Evolutionary conservation across 2,113 vertebrate genomes (phyloP).

Genomic region (Equus przewalskii): DNA sequence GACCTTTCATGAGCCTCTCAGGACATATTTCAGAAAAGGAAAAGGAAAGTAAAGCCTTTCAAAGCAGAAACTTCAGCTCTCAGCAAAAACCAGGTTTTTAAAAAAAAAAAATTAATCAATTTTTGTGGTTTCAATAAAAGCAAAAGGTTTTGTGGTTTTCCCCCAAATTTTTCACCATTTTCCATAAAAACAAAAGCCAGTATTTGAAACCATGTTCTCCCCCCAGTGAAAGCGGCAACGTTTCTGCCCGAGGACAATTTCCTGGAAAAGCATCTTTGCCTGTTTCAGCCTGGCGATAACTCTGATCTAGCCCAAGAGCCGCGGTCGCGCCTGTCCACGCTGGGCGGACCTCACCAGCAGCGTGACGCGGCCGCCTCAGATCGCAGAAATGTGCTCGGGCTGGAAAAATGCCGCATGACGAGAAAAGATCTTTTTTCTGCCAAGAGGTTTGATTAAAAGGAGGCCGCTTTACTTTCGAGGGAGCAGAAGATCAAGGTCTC

Average conservation of each 20-base stretch:
- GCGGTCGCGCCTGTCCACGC: rapidly evolving
- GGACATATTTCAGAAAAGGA: constrained; percentile 39
- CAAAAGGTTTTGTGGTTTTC: constrained; percentile 79
- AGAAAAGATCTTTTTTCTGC: not conserved
- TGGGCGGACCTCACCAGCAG: not conserved
- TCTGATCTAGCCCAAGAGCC: not conserved
- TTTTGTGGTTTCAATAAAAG: constrained; percentile 82
- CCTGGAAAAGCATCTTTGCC: not conserved
- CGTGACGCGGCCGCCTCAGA: not conserved
- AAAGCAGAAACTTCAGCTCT: constrained; percentile 76
- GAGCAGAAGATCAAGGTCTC: not conserved
- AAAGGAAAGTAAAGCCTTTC: constrained; percentile 52
- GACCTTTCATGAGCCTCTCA: constrained; percentile 77
- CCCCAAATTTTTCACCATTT: constrained; percentile 78
- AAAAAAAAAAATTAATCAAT: constrained; percentile 67
- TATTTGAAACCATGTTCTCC: constrained; percentile 19
- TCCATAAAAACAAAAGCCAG: constrained; percentile 78
- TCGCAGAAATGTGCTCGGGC: not conserved
- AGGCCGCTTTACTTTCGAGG: not conserved
- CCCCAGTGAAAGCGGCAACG: constrained; percentile 21
- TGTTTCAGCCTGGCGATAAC: not conserved
- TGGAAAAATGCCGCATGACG: not conserved
- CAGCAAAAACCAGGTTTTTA: constrained; percentile 73
- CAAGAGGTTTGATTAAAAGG: not conserved
- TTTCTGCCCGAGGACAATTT: constrained; percentile 38